Evolutionary conservation across 2,113 vertebrate genomes (phyloP), one percentile per base, ranked within the genome.

Genomic region (Gasterosteus nipponicus): DNA sequence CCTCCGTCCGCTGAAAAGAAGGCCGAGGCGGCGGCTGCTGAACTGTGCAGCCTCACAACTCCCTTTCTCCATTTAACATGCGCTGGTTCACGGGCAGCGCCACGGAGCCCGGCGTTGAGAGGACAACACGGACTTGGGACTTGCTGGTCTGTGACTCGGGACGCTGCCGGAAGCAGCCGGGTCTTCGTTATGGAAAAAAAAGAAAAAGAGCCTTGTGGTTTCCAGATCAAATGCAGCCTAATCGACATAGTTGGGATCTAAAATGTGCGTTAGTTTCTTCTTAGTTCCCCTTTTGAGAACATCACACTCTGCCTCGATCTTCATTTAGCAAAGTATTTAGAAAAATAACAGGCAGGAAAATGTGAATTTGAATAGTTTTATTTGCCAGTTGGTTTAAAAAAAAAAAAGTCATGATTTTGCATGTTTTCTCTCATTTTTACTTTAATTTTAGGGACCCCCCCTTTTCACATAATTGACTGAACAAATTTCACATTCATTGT

Each of bases 131-230:
- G 85, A 78, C 71, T 75, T 71, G 54, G 66, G 79, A 88, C 81
- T 83, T 75, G 64, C 68, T 80, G 65, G 74, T 73, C 74, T 89
- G 77, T 79, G 86, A 87, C 89, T 91, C 89, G 82, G 92, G 90
- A 90, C 77, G 73, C 82, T 75, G 72, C 73, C 79, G 84, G 78
- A 87, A 71, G 75, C 83, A 42, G 12, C 77, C 11, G 29, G 56
- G 46, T 75, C 81, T 59, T 77, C 77, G 33, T 42, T 16, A 4
- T 79, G 84, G 71, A 1, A 53, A 53, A 54, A 12, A 29, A 29
- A 14, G 26, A 22, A 53, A 26, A 26, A 54, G 19, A 29, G 57
- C 81, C 59, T 63, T 31, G 16, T 22, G 19, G 62, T 84, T 79
- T 61, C 67, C 64, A 69, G 18, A 83, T 84, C 39, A 59, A 81